These are phyloP conservation scores for Phrynocephalus vlangalii DNA, from an alignment of 2,797 vertebrate species.

Conservation along the genomic window DNA sequence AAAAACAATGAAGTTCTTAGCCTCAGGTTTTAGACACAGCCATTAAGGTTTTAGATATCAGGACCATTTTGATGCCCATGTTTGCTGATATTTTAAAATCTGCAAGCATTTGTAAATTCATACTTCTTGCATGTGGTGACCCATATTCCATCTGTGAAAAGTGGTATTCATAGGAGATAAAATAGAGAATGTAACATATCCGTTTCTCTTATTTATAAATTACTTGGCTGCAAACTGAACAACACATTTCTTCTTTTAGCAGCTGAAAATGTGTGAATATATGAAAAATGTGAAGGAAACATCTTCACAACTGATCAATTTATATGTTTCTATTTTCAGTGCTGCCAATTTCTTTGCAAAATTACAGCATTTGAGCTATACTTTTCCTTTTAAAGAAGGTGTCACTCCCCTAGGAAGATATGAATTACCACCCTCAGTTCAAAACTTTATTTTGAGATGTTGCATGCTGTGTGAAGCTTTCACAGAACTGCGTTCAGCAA, in stretches of 20 bases:
- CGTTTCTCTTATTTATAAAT: neutral
- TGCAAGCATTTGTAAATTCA: neutral
- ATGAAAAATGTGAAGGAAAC: slow-evolving; percentile 6
- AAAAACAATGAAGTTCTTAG: neutral
- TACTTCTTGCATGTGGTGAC: neutral
- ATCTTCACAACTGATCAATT: neutral
- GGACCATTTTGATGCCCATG: neutral
- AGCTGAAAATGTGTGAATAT: slow-evolving; percentile 25
- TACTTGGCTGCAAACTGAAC: slow-evolving; percentile 35
- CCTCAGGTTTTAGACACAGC: neutral
- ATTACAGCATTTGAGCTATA: slow-evolving; percentile 14
- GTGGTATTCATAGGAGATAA: neutral
- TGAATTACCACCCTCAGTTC: slow-evolving; percentile 41
- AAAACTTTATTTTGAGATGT: slow-evolving; percentile 53
- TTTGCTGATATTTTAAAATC: neutral
- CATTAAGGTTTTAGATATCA: no score
- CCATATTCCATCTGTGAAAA: neutral
- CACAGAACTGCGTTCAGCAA: slow-evolving; percentile 35
- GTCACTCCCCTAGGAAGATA: slow-evolving; percentile 52
- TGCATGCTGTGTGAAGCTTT: slow-evolving; percentile 36
- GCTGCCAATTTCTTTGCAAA: slow-evolving; percentile 25
- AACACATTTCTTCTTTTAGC: neutral
- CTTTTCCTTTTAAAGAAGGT: slow-evolving; percentile 29
- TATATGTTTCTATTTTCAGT: slow-evolving; percentile 2
- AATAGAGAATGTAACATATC: neutral